Base-by-base conservation (phyloP, 92 coral and sea anemone genomes). In the Muricea muricata region DNA sequence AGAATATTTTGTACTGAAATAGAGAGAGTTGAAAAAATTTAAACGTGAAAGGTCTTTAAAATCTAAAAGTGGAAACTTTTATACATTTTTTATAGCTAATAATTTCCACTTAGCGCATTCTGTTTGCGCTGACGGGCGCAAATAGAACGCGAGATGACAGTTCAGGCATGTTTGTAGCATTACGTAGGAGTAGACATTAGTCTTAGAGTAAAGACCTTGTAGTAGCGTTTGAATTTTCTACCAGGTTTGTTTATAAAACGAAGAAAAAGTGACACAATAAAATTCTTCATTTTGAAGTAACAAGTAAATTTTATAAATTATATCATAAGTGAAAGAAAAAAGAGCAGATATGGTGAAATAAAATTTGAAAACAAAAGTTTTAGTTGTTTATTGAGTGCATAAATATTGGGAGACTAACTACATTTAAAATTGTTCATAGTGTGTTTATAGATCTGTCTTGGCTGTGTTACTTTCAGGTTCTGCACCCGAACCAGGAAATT, bases 401-500 rank as follows among this genome's bases (percentile, higher is more conserved):
- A 70, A 70, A 70, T 70, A 42, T 12, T 21, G 39, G 17, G 11
- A 55, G 14, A 9, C 1, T 28, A 0, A 15, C 21, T 42, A 66
- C 42, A 4, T 37, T 29, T 65, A 45, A 77, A 35, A 18, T 23
- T 35, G 69, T 50, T 29, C 17, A 24, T 29, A 14, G 34, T n/a
- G 40, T 5, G 61, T 74, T 91, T 85, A 93, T 77, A 93, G 82
- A 69, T 92, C 93, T 45, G 91, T 83, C 80, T 92, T 92, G 28
- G 76, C 75, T 15, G 89, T 71, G 2, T 74, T 63, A 67, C 63
- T 57, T 40, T 86, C 35, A 1, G 81, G 66, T 18, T 82, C 65
- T 33, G 86, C 94, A 3, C 89, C 98, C 41, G 79, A 90, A 18
- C 99, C 99, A 10, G 97, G 97, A 54, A 96, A 96, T 81, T 92